Evolutionary conservation across 2,888 invertebrate species (phyloP).

Genomic region (Flexamia atlantica): DNA sequence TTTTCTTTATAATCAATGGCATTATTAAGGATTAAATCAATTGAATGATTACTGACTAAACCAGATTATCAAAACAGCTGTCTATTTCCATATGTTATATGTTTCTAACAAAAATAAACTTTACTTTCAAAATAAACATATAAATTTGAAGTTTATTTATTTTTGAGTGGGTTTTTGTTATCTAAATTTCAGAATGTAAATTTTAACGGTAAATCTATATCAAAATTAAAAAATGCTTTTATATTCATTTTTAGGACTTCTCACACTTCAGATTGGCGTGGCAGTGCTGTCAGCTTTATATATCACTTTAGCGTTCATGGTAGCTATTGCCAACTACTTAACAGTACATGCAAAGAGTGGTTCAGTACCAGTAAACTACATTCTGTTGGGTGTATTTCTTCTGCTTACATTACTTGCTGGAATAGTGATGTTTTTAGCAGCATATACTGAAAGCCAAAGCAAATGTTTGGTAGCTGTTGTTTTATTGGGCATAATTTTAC

Average conservation of each 20-base stretch:
- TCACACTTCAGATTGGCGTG: constrained; percentile 17
- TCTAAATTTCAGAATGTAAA: constrained; percentile 7
- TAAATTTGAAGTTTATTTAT: neutral
- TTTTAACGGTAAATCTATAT: neutral
- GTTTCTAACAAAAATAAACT: neutral
- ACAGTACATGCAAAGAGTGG: neutral
- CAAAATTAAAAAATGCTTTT: neutral
- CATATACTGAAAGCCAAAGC: neutral
- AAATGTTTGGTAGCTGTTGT: neutral
- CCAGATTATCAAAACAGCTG: neutral
- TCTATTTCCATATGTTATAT: neutral
- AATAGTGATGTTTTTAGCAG: neutral
- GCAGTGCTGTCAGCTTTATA: constrained; percentile 2
- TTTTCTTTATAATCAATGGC: too few relatives aligned
- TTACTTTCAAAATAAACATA: neutral
- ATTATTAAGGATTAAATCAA: too few relatives aligned
- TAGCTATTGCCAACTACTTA: neutral
- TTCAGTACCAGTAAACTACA: neutral
- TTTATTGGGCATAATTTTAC: neutral
- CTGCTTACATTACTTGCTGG: neutral
- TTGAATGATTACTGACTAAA: too few relatives aligned
- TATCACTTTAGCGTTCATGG: neutral
- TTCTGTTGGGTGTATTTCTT: neutral
- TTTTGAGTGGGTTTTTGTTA: neutral
- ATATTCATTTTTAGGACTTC: neutral